Conservation (phyloP, 2,888 invertebrate species). For the Willowsia nigromaculata region DNA sequence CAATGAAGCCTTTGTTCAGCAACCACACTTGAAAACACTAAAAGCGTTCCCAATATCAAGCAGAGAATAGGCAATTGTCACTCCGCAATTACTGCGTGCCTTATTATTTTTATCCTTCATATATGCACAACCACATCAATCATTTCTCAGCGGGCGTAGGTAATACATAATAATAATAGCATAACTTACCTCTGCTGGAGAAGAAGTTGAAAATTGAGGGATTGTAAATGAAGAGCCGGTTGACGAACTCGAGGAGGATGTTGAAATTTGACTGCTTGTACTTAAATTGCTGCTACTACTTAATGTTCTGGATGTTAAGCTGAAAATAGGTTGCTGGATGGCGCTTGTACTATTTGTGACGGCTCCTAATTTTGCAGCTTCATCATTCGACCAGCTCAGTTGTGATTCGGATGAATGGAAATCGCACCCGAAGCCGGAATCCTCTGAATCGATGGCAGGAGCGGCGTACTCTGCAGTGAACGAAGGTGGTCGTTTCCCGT, state of each 20-base stretch:
- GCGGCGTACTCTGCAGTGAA: slow-evolving; percentile 68
- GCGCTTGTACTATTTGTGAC: slow-evolving; percentile 27
- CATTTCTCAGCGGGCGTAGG: not conserved
- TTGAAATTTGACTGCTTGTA: slow-evolving; percentile 31
- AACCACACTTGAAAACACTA: not conserved
- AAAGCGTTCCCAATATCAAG: slow-evolving; percentile 3
- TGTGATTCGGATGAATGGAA: slow-evolving; percentile 82
- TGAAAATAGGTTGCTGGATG: slow-evolving; percentile 57
- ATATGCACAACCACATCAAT: slow-evolving; percentile 1
- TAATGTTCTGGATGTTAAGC: slow-evolving; percentile 44
- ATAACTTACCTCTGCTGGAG: slow-evolving; percentile 63
- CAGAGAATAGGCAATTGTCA: slow-evolving; percentile 28
- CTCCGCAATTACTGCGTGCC: not conserved
- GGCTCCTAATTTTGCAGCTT: slow-evolving; percentile 54
- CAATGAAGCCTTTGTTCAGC: not conserved
- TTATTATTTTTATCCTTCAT: not conserved
- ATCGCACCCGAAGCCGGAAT: slow-evolving; percentile 93
- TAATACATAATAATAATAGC: not conserved
- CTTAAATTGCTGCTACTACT: slow-evolving; percentile 55
- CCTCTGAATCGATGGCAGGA: slow-evolving; percentile 87
- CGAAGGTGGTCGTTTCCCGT: slow-evolving; percentile 76
- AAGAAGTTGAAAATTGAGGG: slow-evolving; percentile 51
- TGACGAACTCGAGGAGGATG: slow-evolving; percentile 14
- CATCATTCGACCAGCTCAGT: slow-evolving; percentile 75
- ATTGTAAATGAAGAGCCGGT: slow-evolving; percentile 31